Conservation (phyloP, 2,797 vertebrate genomes). For the Danionella dracula region DNA sequence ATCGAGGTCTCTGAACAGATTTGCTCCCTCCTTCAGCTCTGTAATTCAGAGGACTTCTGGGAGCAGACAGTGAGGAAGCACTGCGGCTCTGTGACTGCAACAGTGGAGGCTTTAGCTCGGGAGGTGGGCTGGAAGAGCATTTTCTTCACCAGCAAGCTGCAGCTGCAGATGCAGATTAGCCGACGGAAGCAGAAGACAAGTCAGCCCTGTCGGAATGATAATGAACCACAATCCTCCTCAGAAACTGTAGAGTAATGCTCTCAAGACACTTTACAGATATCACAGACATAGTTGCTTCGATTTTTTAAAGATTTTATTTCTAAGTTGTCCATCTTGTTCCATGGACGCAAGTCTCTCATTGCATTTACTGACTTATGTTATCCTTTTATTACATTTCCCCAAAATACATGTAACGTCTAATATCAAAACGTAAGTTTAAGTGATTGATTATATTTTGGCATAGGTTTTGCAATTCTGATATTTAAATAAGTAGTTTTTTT, state of each 20-base stretch:
- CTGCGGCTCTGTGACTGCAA: conserved; percentile 63
- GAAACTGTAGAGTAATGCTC: not conserved
- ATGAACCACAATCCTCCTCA: not conserved
- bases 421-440: no score
- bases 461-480: not conserved
- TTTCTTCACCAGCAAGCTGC: conserved; percentile 78
- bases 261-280: not conserved
- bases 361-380: no score
- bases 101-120: conserved; percentile 65
- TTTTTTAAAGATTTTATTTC: not conserved
- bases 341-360: no score
- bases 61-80: conserved; percentile 63
- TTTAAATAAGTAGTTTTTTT: not conserved
- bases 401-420: no score
- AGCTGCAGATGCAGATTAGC: conserved; percentile 74
- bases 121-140: conserved; percentile 75
- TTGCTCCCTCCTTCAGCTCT: conserved; percentile 58
- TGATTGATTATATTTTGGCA: not conserved
- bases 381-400: no score
- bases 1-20: not conserved
- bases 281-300: no score
- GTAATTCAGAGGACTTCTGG: conserved; percentile 72
- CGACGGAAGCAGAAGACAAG: conserved; percentile 53
- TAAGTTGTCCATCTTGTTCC: no score
- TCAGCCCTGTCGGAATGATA: conserved; percentile 1